These are phyloP conservation scores for Seriola dumerili DNA, from an alignment of 2,113 vertebrate genomes.

Conservation along the genomic window DNA sequence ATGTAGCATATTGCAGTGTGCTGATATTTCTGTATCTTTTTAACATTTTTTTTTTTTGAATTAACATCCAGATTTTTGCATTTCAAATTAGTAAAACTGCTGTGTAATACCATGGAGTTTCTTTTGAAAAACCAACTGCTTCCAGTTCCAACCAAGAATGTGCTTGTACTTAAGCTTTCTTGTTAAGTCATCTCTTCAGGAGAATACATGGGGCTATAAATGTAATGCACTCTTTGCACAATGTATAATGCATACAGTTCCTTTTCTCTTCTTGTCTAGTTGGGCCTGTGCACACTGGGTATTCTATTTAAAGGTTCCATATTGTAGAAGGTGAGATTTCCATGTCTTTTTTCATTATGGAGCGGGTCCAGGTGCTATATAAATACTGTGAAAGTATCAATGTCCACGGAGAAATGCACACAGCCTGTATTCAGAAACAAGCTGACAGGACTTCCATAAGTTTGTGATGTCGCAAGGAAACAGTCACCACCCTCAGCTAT, in stretches of 20 bases:
- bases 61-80: constrained; percentile 5
- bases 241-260: constrained; percentile 69
- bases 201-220: constrained; percentile 63
- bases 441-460: too few relatives aligned
- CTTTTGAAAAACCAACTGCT: background rate
- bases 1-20: background rate
- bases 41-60: background rate
- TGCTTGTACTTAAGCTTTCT: constrained; percentile 33
- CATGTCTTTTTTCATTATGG: too few relatives aligned
- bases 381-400: too few relatives aligned
- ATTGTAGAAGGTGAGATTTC: too few relatives aligned
- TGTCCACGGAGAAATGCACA: too few relatives aligned
- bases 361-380: too few relatives aligned
- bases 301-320: constrained; percentile 51
- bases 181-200: constrained; percentile 61
- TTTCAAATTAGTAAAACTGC: constrained; percentile 8
- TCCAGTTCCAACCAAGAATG: background rate
- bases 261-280: constrained; percentile 48
- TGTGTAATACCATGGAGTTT: background rate
- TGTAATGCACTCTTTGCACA: constrained; percentile 63
- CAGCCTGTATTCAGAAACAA: too few relatives aligned
- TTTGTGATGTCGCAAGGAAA: too few relatives aligned
- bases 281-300: constrained; percentile 32
- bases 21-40: background rate
- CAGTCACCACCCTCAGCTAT: too few relatives aligned